Percentiles rank a stretch among this genome's conserved stretches.
Evolutionary conservation across 2,113 vertebrate genomes (phyloP).

Genomic region (Phyllostomus hastatus): DNA sequence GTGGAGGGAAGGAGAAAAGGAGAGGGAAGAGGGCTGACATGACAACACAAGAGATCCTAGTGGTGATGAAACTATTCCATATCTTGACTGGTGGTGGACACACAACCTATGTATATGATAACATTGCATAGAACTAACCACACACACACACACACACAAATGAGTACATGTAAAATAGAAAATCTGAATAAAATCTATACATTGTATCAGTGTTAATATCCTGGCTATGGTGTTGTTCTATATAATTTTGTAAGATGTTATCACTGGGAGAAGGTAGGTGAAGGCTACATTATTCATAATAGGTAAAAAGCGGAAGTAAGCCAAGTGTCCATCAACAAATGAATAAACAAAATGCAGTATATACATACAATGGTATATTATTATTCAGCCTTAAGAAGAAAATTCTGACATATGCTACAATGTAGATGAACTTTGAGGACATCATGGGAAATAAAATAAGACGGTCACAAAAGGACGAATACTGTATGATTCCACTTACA

Average conservation of each 20-base stretch:
- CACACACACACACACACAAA: not conserved
- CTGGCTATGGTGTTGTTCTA: not conserved
- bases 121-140: not conserved
- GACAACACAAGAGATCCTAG: not conserved
- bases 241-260: not conserved
- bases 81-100: not conserved
- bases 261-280: not conserved
- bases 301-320: not conserved
- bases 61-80: not conserved
- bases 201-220: not conserved
- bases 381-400: not conserved
- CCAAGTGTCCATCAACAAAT: not conserved
- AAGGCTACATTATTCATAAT: not conserved
- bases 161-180: not conserved
- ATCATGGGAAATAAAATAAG: not conserved
- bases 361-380: not conserved
- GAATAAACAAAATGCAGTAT: not conserved
- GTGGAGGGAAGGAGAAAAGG: too few species aligned
- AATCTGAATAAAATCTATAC: not conserved
- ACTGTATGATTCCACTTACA: not conserved
- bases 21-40: not conserved
- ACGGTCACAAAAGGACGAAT: not conserved
- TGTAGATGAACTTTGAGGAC: not conserved
- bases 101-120: not conserved
- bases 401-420: not conserved